Percentiles rank a stretch among this genome's conserved stretches.
These are phyloP conservation scores for Laspeyria flexula DNA, from an alignment of 2,888 invertebrate species.

Conservation along the genomic window DNA sequence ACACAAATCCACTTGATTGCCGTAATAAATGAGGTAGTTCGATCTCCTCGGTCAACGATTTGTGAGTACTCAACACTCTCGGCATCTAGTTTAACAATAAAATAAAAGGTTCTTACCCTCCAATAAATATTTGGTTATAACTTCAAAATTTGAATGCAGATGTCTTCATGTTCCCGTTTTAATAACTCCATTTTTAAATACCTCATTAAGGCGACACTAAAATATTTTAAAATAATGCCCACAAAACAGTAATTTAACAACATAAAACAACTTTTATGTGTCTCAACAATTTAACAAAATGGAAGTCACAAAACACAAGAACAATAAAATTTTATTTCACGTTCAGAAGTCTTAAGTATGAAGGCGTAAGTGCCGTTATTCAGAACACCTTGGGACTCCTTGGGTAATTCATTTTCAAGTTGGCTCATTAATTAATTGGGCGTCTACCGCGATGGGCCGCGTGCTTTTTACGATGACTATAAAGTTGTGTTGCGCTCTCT, in stretches of 20 bases:
- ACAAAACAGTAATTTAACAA: background rate
- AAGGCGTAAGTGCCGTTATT: constrained; percentile 58
- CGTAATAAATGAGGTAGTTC: constrained; percentile 32
- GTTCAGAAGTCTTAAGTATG: constrained; percentile 54
- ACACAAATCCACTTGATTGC: constrained; percentile 33
- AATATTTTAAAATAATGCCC: constrained; percentile 1
- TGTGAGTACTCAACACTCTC: background rate
- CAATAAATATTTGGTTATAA: too few relatives aligned
- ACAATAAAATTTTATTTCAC: constrained; percentile 64
- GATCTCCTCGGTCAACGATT: constrained; percentile 13
- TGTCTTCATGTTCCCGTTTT: background rate
- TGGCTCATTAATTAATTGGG: constrained; percentile 81
- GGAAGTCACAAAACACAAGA: constrained; percentile 44
- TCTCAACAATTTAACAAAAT: constrained; percentile 34
- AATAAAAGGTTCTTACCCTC: too few relatives aligned
- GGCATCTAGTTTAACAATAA: too few relatives aligned
- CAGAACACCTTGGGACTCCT: constrained; percentile 63
- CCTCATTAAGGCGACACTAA: background rate
- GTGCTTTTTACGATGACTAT: constrained; percentile 76
- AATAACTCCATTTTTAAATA: background rate
- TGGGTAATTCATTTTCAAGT: constrained; percentile 75
- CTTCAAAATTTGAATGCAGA: too few relatives aligned
- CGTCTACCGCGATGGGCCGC: constrained; percentile 66
- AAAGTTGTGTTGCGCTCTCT: constrained; percentile 63
- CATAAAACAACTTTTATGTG: constrained; percentile 26